Evolutionary conservation across 2,888 invertebrate genomes (phyloP).

Genomic region (Spicauda simplicius): DNA sequence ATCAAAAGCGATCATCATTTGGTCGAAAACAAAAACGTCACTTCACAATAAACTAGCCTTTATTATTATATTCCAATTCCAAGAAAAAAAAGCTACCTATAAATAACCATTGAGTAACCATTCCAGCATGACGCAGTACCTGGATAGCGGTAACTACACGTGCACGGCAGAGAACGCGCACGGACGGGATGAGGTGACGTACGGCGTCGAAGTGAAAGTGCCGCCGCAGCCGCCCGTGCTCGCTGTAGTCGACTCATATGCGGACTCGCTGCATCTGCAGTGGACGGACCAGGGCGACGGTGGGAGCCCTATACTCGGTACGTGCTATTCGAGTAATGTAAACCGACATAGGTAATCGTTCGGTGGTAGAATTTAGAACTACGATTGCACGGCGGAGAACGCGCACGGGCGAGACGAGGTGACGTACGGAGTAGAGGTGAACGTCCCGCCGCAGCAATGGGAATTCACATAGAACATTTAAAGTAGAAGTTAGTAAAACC

Average conservation of each 20-base stretch:
- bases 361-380: no score
- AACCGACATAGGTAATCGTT: no score
- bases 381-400: conserved; percentile 95
- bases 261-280: conserved; percentile 92
- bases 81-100: no score
- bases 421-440: conserved; percentile 89
- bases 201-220: conserved; percentile 90
- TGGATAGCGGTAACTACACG: conserved; percentile 95
- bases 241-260: conserved; percentile 92
- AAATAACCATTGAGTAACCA: no score
- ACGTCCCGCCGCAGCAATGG: conserved; percentile 95
- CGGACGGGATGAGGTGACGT: conserved; percentile 93
- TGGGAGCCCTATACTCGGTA: conserved; percentile 90
- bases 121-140: conserved; percentile 87
- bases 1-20: no score
- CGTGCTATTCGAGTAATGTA: no score
- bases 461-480: no score
- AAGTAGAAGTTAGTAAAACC: no score
- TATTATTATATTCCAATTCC: no score
- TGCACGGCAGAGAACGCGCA: conserved; percentile 94
- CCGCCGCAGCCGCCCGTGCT: conserved; percentile 94
- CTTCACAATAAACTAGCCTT: no score
- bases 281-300: conserved; percentile 93
- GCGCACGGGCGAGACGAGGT: conserved; percentile 93
- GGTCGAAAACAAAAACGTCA: no score